These are phyloP conservation scores for Erythrocercus mccallii DNA, from an alignment of 2,113 vertebrate species.

Conservation along the genomic window DNA sequence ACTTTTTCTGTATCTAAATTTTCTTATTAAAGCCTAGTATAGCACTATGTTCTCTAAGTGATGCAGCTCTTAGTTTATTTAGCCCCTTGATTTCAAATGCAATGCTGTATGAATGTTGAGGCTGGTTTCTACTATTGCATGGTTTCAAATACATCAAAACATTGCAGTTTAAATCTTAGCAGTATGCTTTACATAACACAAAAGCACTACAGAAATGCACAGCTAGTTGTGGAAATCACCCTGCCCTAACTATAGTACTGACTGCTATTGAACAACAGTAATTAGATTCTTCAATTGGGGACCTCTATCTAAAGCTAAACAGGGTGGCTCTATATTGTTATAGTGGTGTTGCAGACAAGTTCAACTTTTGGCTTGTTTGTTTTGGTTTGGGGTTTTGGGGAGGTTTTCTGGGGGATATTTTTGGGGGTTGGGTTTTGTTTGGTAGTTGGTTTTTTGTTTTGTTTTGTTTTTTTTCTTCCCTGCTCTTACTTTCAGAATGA, in stretches of 20 bases:
- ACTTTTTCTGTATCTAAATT: constrained; percentile 90
- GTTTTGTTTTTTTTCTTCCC: not conserved
- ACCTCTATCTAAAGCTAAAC: constrained; percentile 4
- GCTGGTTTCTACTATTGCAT: constrained; percentile 83
- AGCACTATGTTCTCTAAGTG: constrained; percentile 87
- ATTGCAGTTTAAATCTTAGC: constrained; percentile 65
- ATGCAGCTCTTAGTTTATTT: constrained; percentile 81
- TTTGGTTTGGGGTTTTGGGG: not conserved
- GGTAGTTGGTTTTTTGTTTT: not conserved
- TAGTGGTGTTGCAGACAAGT: constrained; percentile 31
- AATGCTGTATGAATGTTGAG: constrained; percentile 79
- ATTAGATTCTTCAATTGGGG: constrained; percentile 6
- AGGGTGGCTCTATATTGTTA: not conserved
- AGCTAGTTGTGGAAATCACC: constrained; percentile 45
- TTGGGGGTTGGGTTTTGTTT: not conserved
- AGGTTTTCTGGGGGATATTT: not conserved
- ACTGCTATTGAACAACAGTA: constrained; percentile 37
- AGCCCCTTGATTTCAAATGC: constrained; percentile 80
- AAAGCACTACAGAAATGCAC: constrained; percentile 50
- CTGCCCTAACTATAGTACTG: constrained; percentile 26
- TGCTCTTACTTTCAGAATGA: constrained; percentile 29
- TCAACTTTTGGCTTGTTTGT: not conserved
- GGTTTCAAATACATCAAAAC: constrained; percentile 75
- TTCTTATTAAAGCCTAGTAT: constrained; percentile 90
- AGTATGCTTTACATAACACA: constrained; percentile 56